Evolutionary conservation across 1,140 invertebrate species (phyloP).

Genomic region (Episyrphus balteatus): DNA sequence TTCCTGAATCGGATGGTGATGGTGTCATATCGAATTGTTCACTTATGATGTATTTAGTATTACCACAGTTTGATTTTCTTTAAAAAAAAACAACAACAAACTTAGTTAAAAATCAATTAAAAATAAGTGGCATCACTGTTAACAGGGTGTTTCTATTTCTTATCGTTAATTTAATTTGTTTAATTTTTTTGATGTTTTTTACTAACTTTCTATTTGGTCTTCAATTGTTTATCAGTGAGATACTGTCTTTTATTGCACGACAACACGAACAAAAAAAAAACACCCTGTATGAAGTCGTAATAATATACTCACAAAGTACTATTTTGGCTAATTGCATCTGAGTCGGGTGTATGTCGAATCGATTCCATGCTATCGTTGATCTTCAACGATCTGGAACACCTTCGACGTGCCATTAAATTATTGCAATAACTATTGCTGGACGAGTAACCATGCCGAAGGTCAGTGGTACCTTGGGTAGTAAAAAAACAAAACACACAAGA

Average conservation of each 20-base stretch:
- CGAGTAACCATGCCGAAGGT: constrained; percentile 19
- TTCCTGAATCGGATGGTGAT: constrained; percentile 69
- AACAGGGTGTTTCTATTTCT: too few relatives aligned
- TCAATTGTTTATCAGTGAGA: constrained; percentile 15
- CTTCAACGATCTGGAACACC: constrained; percentile 13
- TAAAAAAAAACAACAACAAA: background rate
- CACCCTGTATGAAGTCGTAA: background rate
- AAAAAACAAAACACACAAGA: background rate
- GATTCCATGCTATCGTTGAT: constrained; percentile 18
- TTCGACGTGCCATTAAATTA: constrained; percentile 12
- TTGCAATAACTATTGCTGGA: constrained; percentile 14
- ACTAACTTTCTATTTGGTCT: too few relatives aligned
- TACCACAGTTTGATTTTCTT: background rate
- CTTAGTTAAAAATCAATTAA: background rate
- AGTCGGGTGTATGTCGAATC: constrained; percentile 14
- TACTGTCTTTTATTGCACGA: constrained; percentile 10
- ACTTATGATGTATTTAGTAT: constrained; percentile 3
- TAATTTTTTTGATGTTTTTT: constrained; percentile 15
- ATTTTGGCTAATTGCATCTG: constrained; percentile 12
- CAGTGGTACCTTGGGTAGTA: constrained; percentile 20
- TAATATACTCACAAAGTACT: constrained; percentile 9
- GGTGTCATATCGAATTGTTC: constrained; percentile 46
- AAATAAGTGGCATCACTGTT: background rate
- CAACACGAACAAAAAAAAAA: too few relatives aligned
- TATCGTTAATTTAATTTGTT: too few relatives aligned